Percentiles rank a stretch among this genome's conserved stretches.
phyloP scores from a whole-genome alignment of 92 coral and sea anemone species.

The Umimayanthus kanabou region DNA sequence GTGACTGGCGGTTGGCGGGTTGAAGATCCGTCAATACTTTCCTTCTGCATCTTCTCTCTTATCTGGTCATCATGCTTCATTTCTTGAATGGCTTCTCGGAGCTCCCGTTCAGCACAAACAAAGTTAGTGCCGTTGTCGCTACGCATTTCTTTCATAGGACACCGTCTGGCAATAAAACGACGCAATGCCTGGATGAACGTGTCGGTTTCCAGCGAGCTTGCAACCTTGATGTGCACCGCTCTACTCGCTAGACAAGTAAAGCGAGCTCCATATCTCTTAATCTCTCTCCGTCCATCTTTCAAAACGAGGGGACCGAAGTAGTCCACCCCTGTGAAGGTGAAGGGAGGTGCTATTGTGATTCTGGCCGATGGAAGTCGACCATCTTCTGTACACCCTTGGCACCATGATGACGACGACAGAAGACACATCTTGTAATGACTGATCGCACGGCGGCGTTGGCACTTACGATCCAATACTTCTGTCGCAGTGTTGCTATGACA shows the following conservation, averaged over 20 bases:
- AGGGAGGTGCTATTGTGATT: conserved; percentile 60
- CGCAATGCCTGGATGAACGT: conserved; percentile 56
- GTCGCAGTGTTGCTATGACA: conserved; percentile 54
- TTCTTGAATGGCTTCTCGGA: conserved; percentile 49
- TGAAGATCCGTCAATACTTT: conserved; percentile 52
- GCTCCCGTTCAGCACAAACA: conserved; percentile 50
- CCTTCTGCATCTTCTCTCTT: background rate
- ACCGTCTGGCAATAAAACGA: conserved; percentile 60
- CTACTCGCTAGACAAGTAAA: conserved; percentile 13
- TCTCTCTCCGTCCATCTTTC: conserved; percentile 50
- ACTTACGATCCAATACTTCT: conserved; percentile 62
- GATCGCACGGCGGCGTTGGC: conserved; percentile 58
- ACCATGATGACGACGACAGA: conserved; percentile 55
- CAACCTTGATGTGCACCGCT: conserved; percentile 66
- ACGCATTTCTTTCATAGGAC: too few relatives aligned
- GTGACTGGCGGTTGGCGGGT: conserved; percentile 52
- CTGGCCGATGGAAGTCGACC: conserved; percentile 64
- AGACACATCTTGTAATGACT: conserved; percentile 61
- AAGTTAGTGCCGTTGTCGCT: conserved; percentile 36
- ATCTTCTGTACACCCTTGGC: conserved; percentile 58
- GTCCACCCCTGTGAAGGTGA: conserved; percentile 60
- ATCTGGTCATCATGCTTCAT: conserved; percentile 49
- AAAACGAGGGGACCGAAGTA: conserved; percentile 60
- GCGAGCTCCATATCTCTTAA: conserved; percentile 54
- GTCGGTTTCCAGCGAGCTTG: conserved; percentile 61